Conservation (phyloP, 2,888 invertebrate species). For the Blastobasis adustella region DNA sequence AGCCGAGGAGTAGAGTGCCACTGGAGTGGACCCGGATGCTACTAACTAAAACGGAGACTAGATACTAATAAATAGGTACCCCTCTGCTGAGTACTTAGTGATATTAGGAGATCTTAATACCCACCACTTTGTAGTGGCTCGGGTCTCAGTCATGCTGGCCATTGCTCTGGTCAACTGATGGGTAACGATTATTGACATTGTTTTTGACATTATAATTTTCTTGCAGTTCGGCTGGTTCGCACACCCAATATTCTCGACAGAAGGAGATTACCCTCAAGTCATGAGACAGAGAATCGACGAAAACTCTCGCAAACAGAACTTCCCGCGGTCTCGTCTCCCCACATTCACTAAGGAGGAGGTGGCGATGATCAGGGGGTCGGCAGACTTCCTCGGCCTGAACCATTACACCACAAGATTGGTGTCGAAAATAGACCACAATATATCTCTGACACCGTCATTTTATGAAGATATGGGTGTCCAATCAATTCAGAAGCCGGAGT, state of each 20-base stretch:
- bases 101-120: too few species aligned
- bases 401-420: constrained; percentile 78
- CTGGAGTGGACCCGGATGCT: too few species aligned
- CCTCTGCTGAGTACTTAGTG: too few species aligned
- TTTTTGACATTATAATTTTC: neutral
- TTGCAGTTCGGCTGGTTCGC: constrained; percentile 79
- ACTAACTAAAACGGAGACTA: too few species aligned
- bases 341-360: neutral
- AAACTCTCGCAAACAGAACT: constrained; percentile 75
- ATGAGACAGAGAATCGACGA: constrained; percentile 76
- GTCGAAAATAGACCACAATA: constrained; percentile 30
- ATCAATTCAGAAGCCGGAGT: constrained; percentile 51
- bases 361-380: constrained; percentile 51
- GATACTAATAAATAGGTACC: too few species aligned
- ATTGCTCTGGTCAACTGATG: too few species aligned
- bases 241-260: constrained; percentile 77
- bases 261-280: constrained; percentile 79
- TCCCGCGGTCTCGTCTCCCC: constrained; percentile 27
- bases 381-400: constrained; percentile 85
- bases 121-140: too few species aligned
- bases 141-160: too few species aligned
- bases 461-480: constrained; percentile 51
- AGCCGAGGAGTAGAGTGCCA: too few species aligned
- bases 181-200: too few species aligned
- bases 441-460: constrained; percentile 24